Evolutionary conservation across 1,140 invertebrate genomes (phyloP).

Genomic region (Acyrthosiphon pisum): DNA sequence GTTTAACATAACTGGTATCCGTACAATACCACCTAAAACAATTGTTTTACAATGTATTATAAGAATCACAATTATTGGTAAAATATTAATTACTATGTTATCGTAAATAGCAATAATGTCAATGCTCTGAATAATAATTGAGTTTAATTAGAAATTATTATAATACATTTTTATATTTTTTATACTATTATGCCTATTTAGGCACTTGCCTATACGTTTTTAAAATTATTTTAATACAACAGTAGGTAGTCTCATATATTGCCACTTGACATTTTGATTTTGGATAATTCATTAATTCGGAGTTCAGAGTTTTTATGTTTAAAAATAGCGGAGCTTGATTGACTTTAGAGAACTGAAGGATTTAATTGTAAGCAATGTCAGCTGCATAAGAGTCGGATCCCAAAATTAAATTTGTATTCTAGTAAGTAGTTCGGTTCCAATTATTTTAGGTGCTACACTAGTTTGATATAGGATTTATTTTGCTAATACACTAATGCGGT

Average conservation of each 20-base stretch:
- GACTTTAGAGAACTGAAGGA: background rate
- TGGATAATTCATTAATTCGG: background rate
- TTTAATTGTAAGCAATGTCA: background rate
- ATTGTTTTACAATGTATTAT: background rate
- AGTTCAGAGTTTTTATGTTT: background rate
- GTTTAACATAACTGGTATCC: slow-evolving; percentile 72
- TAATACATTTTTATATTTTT: background rate
- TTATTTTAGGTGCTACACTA: background rate
- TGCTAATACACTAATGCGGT: too few relatives aligned
- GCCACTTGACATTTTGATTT: background rate
- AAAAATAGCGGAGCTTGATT: background rate
- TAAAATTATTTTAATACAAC: background rate
- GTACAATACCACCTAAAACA: slow-evolving; percentile 70
- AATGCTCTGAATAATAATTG: background rate
- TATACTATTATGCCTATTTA: background rate
- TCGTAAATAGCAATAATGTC: background rate
- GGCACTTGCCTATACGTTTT: background rate
- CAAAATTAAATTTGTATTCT: background rate
- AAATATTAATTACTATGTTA: background rate
- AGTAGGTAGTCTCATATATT: background rate
- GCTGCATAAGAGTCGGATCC: background rate
- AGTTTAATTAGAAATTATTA: background rate
- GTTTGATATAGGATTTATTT: background rate
- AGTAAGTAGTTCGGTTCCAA: background rate
- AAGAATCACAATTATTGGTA: background rate